Evolutionary conservation across 2,797 vertebrate genomes (phyloP).

Genomic region (Helarctos malayanus): DNA sequence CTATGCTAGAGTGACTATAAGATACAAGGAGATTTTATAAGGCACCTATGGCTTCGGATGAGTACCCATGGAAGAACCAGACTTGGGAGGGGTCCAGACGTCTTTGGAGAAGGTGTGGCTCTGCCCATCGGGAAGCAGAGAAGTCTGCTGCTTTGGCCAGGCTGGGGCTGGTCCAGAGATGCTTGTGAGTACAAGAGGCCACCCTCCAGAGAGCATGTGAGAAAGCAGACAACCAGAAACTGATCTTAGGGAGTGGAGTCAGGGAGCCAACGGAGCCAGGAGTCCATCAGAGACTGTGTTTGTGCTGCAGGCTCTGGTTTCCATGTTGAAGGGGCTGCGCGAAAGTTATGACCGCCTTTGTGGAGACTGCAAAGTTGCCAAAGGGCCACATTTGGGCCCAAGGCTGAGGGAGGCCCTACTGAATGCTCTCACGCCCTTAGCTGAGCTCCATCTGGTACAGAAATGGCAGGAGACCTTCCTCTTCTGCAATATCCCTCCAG

Average conservation of each 20-base stretch:
- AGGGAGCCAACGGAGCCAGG: rapidly evolving
- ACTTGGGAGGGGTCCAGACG: neutral
- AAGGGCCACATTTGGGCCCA: neutral
- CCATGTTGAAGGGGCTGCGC: neutral
- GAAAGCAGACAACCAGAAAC: neutral
- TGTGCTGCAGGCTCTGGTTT: neutral
- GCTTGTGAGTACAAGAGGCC: rapidly evolving
- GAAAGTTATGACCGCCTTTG: neutral
- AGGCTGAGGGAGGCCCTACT: neutral
- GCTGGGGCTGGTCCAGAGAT: neutral
- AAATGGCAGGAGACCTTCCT: neutral
- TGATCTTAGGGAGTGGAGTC: too few relatives aligned
- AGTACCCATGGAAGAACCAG: neutral
- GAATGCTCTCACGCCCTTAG: neutral
- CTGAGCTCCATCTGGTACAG: too few relatives aligned
- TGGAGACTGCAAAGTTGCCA: neutral
- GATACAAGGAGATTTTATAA: neutral
- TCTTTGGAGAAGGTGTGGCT: neutral
- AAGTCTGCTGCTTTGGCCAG: neutral
- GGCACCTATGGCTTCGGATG: neutral
- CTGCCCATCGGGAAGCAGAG: neutral
- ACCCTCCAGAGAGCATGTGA: neutral
- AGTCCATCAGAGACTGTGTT: neutral
- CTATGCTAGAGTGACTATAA: neutral
- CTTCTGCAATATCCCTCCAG: neutral